phyloP scores from a whole-genome alignment of 2,113 vertebrate species.

The Agapornis roseicollis region DNA sequence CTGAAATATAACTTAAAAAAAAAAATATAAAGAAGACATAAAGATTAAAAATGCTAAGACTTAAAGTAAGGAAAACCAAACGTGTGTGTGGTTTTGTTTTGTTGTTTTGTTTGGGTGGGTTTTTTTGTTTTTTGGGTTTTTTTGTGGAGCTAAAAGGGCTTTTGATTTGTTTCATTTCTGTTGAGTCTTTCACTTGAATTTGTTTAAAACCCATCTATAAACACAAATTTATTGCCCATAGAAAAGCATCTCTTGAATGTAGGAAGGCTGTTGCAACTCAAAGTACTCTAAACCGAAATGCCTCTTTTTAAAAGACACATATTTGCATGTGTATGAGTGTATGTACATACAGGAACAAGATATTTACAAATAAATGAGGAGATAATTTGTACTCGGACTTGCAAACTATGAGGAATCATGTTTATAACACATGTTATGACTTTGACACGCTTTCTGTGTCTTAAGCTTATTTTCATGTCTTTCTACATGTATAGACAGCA shows the following conservation, averaged over 20 bases:
- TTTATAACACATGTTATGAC: neutral
- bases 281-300: neutral
- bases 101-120: too few relatives aligned
- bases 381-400: neutral
- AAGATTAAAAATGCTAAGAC: neutral
- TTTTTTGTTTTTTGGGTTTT: neutral
- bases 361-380: neutral
- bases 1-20: neutral
- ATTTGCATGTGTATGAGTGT: neutral
- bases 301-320: neutral
- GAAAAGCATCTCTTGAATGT: neutral
- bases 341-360: accelerated
- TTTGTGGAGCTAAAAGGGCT: neutral
- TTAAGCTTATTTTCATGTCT: neutral
- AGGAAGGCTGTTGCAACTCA: neutral
- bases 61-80: neutral
- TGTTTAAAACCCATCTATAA: neutral
- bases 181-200: neutral
- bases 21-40: neutral
- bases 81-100: neutral
- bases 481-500: neutral
- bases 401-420: neutral
- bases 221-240: neutral
- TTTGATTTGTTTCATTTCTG: neutral
- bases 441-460: neutral